Base-by-base conservation (phyloP, 2,113 vertebrate genomes). In the Saguinus imperator region DNA sequence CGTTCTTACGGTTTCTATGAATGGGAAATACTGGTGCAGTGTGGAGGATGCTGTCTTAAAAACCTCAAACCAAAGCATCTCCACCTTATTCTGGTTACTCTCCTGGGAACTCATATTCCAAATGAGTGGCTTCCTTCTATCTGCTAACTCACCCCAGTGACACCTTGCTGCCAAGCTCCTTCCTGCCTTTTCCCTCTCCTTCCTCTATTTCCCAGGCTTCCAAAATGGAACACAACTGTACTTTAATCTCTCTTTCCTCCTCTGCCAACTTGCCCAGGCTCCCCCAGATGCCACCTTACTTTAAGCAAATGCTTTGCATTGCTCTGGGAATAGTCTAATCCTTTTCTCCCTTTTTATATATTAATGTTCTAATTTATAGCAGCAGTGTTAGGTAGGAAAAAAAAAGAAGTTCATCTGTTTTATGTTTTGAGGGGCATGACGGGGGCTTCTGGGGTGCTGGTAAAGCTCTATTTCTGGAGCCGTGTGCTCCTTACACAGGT, bases 291-390 rank as follows among this genome's bases (percentile, higher is more conserved):
- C 50, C 91, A 68, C 93, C 79, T 96, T 57, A 91, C 91, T 61
- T 94, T 43, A 94, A 88, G 92, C 86, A 97, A 96, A 94, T 72
- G 48, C 55, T 91, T 91, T 27, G 32, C 50, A 18, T 43, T 35
- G 86, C 85, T 91, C 66, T 89, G 93, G 92, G 95, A 86, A 86
- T n/a, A 81, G 52, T 37, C 85, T 89, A 89, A 97, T 91, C 52
- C 85, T 96, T 91, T 45, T 52, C 80, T 94, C 52, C 68, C 52
- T 14, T 66, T 96, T 88, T 83, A 81, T 88, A 88, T 86, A 96
- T 75, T 91, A 94, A 94, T 91, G 91, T 21, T 91, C n/a, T 95
- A 77, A 96, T 88, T 93, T 93, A 96, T 5, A 94, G 96, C 77
- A 52, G 89, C 95, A 91, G 58, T 29, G n/a, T 27, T 70, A 70